These are phyloP conservation scores for Microplitis mediator DNA, from an alignment of 1,140 invertebrate species.

Conservation along the genomic window DNA sequence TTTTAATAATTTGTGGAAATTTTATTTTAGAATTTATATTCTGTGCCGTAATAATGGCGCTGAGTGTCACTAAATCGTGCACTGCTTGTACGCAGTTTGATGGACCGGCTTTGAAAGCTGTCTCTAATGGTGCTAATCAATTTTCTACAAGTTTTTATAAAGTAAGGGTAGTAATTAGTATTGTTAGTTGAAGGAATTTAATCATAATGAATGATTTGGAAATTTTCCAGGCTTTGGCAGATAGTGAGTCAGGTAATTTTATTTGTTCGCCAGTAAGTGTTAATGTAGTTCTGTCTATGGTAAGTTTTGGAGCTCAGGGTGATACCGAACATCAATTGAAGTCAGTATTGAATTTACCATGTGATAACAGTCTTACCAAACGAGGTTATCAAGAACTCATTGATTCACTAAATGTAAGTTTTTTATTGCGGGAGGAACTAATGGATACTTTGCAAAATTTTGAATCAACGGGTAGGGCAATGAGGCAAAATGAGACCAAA, in stretches of 20 bases:
- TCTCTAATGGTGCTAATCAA: not conserved
- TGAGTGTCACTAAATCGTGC: no score
- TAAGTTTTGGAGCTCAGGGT: not conserved
- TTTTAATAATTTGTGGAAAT: no score
- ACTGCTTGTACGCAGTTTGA: not conserved
- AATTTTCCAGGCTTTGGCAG: not conserved
- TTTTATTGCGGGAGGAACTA: not conserved
- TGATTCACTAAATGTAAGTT: constrained; percentile 17
- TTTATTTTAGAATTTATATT: no score
- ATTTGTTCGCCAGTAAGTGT: constrained; percentile 6
- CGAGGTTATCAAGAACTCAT: constrained; percentile 9
- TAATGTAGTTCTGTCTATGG: constrained; percentile 2
- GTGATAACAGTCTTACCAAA: not conserved
- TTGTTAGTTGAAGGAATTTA: not conserved
- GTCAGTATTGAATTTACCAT: not conserved
- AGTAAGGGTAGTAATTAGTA: not conserved
- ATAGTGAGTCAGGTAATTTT: not conserved
- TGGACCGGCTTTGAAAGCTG: not conserved
- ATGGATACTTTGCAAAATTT: no score
- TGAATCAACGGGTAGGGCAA: no score
- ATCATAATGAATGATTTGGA: not conserved
- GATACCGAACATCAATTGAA: not conserved
- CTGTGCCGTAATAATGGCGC: no score
- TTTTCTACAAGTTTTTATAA: not conserved
- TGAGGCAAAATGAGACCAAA: no score